Base-by-base conservation (phyloP, 2,888 invertebrate genomes). In the Drosophila austrosaltans region DNA sequence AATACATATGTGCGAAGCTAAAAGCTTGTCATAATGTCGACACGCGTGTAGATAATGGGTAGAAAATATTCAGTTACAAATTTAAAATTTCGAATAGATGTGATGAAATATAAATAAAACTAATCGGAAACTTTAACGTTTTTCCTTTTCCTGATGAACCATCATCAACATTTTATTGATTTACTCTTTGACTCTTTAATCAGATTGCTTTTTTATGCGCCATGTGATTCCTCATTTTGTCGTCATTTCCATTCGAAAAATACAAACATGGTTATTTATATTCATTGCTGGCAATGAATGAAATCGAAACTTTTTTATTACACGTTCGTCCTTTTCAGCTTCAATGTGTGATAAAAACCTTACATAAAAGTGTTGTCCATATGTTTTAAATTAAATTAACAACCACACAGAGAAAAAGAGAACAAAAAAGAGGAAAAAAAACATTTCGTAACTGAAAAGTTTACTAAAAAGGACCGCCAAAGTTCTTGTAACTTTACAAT, bases 361-460 rank as follows among this genome's bases (percentile, higher is more conserved):
- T 68, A 71, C 56, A 63, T 59, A 63, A 72, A 68, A 69, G 69
- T 60, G 56, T 57, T 62, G 67, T 69, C 69, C 81, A 81, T 81
- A 81, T 79, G 81, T 67, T 72, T 73, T 69, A 73, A 78, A 79
- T 74, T 81, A 82, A 81, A 79, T 71, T 72, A 60, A n/a, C 63
- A 59, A 61, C 42, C 54, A 60, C n/a, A 57, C 22, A 54, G 30
- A 40, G 3, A 12, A 48, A 48, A 48, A 22, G 3, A n/a, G 2
- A 40, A 40, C 3, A 40, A 4, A 48, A 12, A 48, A 25, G 3
- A 48, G 6, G 2, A 3, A 2, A 8, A 40, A 65, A 57, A 65
- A 65, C 53, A 59, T 58, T 53, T n/a, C 39, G n/a, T 20, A 36
- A 66, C 66, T 71, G 66, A 79, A 68, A 77, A 65, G 20, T 16